Percentiles rank a stretch among this genome's conserved stretches.
phyloP scores from a whole-genome alignment of 2,797 vertebrate genomes.

The Chelon auratus region DNA sequence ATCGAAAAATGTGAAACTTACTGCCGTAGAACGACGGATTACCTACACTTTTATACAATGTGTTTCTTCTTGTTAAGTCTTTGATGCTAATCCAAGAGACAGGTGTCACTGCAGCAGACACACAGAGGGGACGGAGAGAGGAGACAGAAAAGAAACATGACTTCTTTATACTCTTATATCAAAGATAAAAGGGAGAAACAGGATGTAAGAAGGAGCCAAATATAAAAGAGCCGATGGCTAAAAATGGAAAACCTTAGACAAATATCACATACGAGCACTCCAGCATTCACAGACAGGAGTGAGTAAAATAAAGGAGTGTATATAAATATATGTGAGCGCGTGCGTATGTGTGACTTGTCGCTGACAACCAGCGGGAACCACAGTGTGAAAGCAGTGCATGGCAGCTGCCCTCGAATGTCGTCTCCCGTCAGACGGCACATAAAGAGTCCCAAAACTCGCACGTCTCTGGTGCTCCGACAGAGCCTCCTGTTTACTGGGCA shows the following conservation, averaged over 20 bases:
- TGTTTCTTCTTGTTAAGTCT: slow-evolving; percentile 43
- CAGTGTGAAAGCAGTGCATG: slow-evolving; percentile 18
- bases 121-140: slow-evolving; percentile 28
- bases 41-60: slow-evolving; percentile 18
- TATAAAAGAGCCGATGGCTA: slow-evolving; percentile 41
- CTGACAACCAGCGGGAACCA: slow-evolving; percentile 30
- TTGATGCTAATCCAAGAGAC: slow-evolving; percentile 61
- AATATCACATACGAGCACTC: slow-evolving; percentile 11
- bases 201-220: slow-evolving; percentile 39
- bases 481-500: slow-evolving; percentile 30
- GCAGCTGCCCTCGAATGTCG: slow-evolving; percentile 43
- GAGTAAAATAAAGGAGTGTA: not conserved
- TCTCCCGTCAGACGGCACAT: slow-evolving; percentile 23
- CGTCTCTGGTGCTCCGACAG: slow-evolving; percentile 26
- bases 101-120: slow-evolving; percentile 54
- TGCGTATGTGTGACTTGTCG: slow-evolving; percentile 4
- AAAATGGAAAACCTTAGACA: slow-evolving; percentile 36
- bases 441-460: slow-evolving; percentile 29
- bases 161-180: slow-evolving; percentile 59
- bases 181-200: slow-evolving; percentile 54
- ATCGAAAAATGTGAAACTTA: slow-evolving; percentile 4
- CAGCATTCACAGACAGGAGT: not conserved
- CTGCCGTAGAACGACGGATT: slow-evolving; percentile 12
- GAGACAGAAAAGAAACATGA: slow-evolving; percentile 31
- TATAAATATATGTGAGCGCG: not conserved